phyloP scores from a whole-genome alignment of 2,113 vertebrate species.

The Hylia prasina region DNA sequence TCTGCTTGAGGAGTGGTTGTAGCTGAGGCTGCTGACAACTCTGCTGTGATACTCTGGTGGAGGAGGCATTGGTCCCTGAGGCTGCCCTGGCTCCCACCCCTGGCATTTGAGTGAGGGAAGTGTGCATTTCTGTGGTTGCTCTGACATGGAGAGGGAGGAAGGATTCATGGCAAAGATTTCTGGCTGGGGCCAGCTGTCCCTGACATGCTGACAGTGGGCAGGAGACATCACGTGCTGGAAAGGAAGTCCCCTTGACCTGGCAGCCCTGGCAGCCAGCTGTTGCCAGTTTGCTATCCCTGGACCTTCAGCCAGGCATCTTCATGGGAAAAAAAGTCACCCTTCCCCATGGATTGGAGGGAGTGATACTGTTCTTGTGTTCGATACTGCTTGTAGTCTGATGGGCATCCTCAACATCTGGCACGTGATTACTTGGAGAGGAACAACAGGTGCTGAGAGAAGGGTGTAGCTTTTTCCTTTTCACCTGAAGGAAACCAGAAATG shows the following conservation, averaged over 20 bases:
- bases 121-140: slow-evolving; percentile 16
- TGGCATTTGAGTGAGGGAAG: background rate
- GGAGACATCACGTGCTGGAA: background rate
- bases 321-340: background rate
- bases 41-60: background rate
- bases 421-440: rapidly evolving
- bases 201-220: background rate
- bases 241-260: background rate
- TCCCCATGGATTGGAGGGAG: background rate
- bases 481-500: background rate
- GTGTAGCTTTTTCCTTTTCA: background rate
- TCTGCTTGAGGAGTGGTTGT: background rate
- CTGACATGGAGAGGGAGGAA: background rate
- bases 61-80: background rate
- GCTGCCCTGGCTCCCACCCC: background rate
- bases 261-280: background rate
- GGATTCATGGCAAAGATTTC: background rate
- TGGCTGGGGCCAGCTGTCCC: background rate
- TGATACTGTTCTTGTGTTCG: background rate
- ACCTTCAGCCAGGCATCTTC: background rate
- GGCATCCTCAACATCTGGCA: background rate
- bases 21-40: slow-evolving; percentile 7
- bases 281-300: background rate
- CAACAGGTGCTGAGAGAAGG: rapidly evolving
- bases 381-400: background rate